phyloP scores from a whole-genome alignment of 2,113 vertebrate species.

The Speoplatyrhinus poulsoni region DNA sequence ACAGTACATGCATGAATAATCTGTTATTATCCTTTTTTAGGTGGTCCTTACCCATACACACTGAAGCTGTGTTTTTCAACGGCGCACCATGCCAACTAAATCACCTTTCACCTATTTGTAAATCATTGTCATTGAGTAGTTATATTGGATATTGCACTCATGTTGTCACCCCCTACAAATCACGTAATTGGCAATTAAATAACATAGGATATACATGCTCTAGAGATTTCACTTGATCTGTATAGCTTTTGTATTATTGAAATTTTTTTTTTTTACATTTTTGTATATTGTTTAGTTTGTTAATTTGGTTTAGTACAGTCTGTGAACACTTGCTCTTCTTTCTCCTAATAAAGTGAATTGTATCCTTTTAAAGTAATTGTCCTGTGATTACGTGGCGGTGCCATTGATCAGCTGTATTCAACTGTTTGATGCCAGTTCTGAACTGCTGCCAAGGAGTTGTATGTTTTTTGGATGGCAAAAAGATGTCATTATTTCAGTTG shows the following conservation, averaged over 20 bases:
- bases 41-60: constrained; percentile 90
- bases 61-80: constrained; percentile 94
- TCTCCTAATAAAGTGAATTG: constrained; percentile 52
- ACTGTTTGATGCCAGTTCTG: too few relatives aligned
- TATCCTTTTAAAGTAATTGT: constrained; percentile 4
- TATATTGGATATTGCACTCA: constrained; percentile 22
- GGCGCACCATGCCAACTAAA: constrained; percentile 87
- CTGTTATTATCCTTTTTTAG: constrained; percentile 53
- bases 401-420: too few relatives aligned
- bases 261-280: constrained; percentile 11
- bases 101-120: constrained; percentile 29
- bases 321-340: constrained; percentile 21
- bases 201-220: constrained; percentile 44
- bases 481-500: too few relatives aligned
- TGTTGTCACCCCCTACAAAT: constrained; percentile 34
- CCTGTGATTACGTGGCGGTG: neutral
- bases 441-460: too few relatives aligned
- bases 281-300: constrained; percentile 31
- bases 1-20: neutral
- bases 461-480: too few relatives aligned
- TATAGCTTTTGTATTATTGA: constrained; percentile 44
- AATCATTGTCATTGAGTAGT: constrained; percentile 43
- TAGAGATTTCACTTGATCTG: constrained; percentile 42
- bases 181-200: constrained; percentile 32
- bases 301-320: constrained; percentile 47